Base-by-base conservation (phyloP, 2,888 invertebrate genomes). In the Gasteruption jaculator region DNA sequence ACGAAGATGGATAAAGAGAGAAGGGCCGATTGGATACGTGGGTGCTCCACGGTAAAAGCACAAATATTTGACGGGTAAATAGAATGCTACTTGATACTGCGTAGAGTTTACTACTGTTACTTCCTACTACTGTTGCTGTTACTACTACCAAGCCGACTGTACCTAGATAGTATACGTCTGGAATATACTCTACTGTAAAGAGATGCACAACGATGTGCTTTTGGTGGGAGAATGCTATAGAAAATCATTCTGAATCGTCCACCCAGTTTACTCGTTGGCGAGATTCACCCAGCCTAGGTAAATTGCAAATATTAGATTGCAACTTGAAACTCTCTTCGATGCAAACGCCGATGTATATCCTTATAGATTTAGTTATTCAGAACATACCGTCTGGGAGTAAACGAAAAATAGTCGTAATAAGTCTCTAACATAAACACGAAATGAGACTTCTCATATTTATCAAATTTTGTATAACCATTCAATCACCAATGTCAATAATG, bases 61-160 rank as follows among this genome's bases (percentile, higher is more conserved):
- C 68, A 68, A 68, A 68, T 68, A 68, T 68, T 68, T 68, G 68
- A 68, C 60, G 64, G 66, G 67, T 65, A 68, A 68, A 68, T 67
- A 68, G 67, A 66, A 62, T 65, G 68, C 66, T 68, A 67, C 68
- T 68, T 65, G 66, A 67, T 67, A 63, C 65, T 56, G 60, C 52
- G 57, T 48, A 38, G 51, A 36, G 46, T 40, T 34, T 43, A 35
- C 20, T 29, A 39, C 41, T 38, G 40, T 43, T 35, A 40, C 31
- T 24, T 43, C 45, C 46, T 51, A 41, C 43, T 45, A 37, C 49
- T 39, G 42, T 46, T 38, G 37, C 48, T 38, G 32, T 37, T 41
- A 36, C 40, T 48, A 14, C 42, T 41, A 38, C 31, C 24, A 39
- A 32, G 35, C 38, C 48, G 38, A 40, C 29, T 21, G 32, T 38